A percentile compares a stretch with the other conserved stretches of the same genome.
These are phyloP conservation scores for Drosophila lacertosa DNA, from an alignment of 1,140 invertebrate genomes.

Conservation along the genomic window DNA sequence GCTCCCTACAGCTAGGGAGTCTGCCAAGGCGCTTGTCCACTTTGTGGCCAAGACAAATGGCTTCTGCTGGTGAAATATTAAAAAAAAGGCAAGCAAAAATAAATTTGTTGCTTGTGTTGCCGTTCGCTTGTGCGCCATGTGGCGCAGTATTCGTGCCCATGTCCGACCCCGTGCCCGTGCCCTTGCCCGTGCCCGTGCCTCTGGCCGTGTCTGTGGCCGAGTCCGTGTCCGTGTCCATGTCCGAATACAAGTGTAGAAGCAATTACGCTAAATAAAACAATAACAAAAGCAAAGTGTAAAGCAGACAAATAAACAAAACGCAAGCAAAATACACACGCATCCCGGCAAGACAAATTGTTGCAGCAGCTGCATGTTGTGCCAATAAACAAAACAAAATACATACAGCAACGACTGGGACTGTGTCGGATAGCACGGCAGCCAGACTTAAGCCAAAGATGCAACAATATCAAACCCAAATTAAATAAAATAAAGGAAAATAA, in stretches of 20 bases:
- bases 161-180: not conserved
- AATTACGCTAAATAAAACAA: slow-evolving; percentile 81
- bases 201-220: too few relatives aligned
- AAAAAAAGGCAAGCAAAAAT: slow-evolving; percentile 42
- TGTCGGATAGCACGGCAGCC: not conserved
- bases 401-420: slow-evolving; percentile 21
- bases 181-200: slow-evolving; percentile 7
- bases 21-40: slow-evolving; percentile 67
- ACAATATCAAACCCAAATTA: slow-evolving; percentile 75
- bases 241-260: slow-evolving; percentile 58
- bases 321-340: slow-evolving; percentile 55
- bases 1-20: slow-evolving; percentile 13
- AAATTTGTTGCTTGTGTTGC: slow-evolving; percentile 36
- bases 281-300: slow-evolving; percentile 53
- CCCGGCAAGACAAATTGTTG: slow-evolving; percentile 76
- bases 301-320: slow-evolving; percentile 48
- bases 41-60: slow-evolving; percentile 76
- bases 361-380: slow-evolving; percentile 72
- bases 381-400: slow-evolving; percentile 66
- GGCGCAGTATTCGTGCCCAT: slow-evolving; percentile 24
- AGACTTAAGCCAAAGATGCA: slow-evolving; percentile 18
- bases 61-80: slow-evolving; percentile 76
- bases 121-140: slow-evolving; percentile 23
- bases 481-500: slow-evolving; percentile 65
- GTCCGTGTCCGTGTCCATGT: slow-evolving; percentile 22